These are phyloP conservation scores for Andrena bucephala DNA, from an alignment of 2,888 invertebrate species.

Conservation along the genomic window DNA sequence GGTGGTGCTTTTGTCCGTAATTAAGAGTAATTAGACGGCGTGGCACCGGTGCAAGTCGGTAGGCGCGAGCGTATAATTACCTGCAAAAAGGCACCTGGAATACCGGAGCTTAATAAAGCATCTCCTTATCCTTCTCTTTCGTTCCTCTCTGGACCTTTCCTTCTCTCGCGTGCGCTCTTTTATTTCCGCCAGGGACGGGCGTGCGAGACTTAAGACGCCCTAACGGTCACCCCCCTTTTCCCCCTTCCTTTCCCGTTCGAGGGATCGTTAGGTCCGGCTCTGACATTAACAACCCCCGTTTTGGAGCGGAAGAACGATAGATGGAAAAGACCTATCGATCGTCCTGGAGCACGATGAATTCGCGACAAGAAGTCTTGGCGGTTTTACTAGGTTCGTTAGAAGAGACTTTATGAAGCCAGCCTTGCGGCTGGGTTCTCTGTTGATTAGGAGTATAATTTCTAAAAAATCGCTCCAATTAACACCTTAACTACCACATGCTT, in stretches of 20 bases:
- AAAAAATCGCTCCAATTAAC: not conserved
- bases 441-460: not conserved
- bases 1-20: conserved; percentile 54
- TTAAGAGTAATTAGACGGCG: conserved; percentile 62
- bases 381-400: not conserved
- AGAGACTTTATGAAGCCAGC: not conserved
- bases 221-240: not conserved
- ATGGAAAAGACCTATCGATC: not conserved
- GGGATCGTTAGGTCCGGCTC: conserved; percentile 3
- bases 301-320: not conserved
- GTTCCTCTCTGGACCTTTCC: conserved; percentile 19
- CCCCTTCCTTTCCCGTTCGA: not conserved
- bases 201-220: conserved; percentile 6
- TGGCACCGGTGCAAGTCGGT: conserved; percentile 46
- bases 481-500: too few species aligned
- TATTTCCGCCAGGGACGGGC: conserved; percentile 36
- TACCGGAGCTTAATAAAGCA: conserved; percentile 63
- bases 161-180: conserved; percentile 40
- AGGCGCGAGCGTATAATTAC: conserved; percentile 63
- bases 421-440: not conserved
- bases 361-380: not conserved
- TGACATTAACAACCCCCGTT: conserved; percentile 13
- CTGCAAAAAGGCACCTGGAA: conserved; percentile 50
- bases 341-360: not conserved
- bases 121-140: conserved; percentile 47